phyloP scores from a whole-genome alignment of 2,888 invertebrate genomes.

The Agrilus biguttatus region DNA sequence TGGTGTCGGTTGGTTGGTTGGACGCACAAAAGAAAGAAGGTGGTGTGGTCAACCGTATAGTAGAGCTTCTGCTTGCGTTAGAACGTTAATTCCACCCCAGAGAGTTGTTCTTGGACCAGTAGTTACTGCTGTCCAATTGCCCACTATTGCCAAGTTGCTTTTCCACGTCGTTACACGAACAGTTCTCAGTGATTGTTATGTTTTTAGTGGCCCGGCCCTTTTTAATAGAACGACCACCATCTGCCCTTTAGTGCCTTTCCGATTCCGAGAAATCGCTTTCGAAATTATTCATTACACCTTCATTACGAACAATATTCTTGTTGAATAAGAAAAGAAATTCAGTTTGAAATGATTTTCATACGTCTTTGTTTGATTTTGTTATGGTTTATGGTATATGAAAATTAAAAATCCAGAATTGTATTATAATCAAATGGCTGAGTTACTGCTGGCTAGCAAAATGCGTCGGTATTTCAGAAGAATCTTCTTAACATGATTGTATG shows the following conservation, averaged over 20 bases:
- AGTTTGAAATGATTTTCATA: no score
- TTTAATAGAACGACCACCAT: slow-evolving; percentile 25
- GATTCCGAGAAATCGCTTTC: neutral
- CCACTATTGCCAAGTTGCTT: slow-evolving; percentile 21
- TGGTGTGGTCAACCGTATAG: slow-evolving; percentile 8
- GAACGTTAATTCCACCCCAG: slow-evolving; percentile 37
- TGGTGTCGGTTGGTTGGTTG: slow-evolving; percentile 16
- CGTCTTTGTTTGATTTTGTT: no score
- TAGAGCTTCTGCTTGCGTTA: slow-evolving; percentile 17
- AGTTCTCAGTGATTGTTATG: slow-evolving; percentile 26
- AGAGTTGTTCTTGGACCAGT: slow-evolving; percentile 44
- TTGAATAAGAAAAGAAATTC: no score
- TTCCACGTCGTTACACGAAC: slow-evolving; percentile 15
- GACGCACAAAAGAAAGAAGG: slow-evolving; percentile 35
- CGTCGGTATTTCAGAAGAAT: no score
- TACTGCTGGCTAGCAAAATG: no score
- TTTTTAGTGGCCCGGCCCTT: slow-evolving; percentile 25
- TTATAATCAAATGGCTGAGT: no score
- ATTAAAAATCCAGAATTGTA: no score
- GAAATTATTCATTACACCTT: no score
- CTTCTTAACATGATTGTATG: no score
- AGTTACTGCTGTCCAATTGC: slow-evolving; percentile 50
- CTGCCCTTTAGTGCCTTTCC: slow-evolving; percentile 4
- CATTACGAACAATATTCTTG: no score
- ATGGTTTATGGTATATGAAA: no score